Percentiles rank a stretch among this genome's conserved stretches.
phyloP scores from a whole-genome alignment of 2,797 vertebrate species.

The Sebastes reedi region DNA sequence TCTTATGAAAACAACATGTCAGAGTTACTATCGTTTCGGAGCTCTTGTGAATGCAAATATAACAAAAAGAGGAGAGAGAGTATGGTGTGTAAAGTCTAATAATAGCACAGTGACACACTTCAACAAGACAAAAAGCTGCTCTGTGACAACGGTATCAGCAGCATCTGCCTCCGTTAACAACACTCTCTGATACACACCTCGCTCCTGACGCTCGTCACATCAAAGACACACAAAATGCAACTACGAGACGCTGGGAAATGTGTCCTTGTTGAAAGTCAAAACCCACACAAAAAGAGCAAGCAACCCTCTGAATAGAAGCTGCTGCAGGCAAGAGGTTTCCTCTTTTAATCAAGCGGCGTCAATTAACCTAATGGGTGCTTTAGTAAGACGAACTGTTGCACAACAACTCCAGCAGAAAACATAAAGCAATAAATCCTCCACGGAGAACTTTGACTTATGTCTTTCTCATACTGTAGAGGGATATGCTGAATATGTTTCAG shows the following conservation, averaged over 20 bases:
- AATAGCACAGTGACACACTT: conserved; percentile 35
- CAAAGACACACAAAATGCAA: conserved; percentile 32
- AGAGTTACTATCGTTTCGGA: background rate
- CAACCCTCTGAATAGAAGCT: conserved; percentile 23
- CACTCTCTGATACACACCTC: conserved; percentile 23
- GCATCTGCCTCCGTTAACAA: conserved; percentile 33
- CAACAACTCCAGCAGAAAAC: conserved; percentile 5
- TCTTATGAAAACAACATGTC: background rate
- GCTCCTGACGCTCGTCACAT: conserved; percentile 27
- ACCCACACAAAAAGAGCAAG: conserved; percentile 1
- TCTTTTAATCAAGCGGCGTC: conserved; percentile 44
- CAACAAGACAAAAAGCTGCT: conserved; percentile 7
- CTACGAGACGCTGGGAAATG: background rate
- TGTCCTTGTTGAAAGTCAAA: conserved; percentile 41
- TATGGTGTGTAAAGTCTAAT: conserved; percentile 23
- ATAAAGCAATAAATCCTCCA: conserved; percentile 31
- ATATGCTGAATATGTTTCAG: background rate
- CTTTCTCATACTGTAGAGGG: background rate
- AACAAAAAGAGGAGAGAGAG: background rate
- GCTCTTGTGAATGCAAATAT: background rate
- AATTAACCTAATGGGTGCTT: conserved; percentile 62
- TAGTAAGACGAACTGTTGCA: conserved; percentile 36
- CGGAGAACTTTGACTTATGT: conserved; percentile 16
- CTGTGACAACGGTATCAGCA: conserved; percentile 23
- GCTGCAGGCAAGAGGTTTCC: conserved; percentile 36